Conservation (phyloP, 1,140 invertebrate species). For the Pogonomyrmex barbatus region DNA sequence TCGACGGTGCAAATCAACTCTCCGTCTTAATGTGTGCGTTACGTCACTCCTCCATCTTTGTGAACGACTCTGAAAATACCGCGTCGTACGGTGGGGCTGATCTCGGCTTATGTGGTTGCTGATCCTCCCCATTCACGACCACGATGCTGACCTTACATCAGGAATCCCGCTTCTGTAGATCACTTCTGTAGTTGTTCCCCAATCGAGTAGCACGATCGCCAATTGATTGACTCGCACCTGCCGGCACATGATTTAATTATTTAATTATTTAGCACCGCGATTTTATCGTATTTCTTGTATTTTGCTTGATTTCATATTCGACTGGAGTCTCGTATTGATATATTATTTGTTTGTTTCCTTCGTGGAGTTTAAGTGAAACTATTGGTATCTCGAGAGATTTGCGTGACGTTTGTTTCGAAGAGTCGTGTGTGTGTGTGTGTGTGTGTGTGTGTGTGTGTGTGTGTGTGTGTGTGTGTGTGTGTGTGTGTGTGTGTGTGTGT, state of each 20-base stretch:
- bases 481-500: no score
- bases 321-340: neutral
- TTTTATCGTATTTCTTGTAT: conserved; percentile 21
- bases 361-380: conserved; percentile 13
- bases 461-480: no score
- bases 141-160: conserved; percentile 9
- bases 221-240: conserved; percentile 29
- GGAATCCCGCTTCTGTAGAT: neutral
- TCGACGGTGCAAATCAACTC: neutral
- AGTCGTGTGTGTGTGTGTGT: neutral
- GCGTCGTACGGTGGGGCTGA: neutral
- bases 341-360: neutral
- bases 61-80: conserved; percentile 49
- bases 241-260: conserved; percentile 23
- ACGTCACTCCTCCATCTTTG: conserved; percentile 43
- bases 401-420: neutral
- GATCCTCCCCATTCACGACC: conserved; percentile 39
- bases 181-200: neutral
- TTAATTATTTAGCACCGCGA: conserved; percentile 14
- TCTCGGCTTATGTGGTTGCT: conserved; percentile 19
- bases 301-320: conserved; percentile 1
- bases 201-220: conserved; percentile 15
- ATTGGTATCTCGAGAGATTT: neutral
- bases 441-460: no score
- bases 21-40: conserved; percentile 45